These are phyloP conservation scores for Microtus oregoni DNA, from an alignment of 2,113 vertebrate genomes.

Conservation along the genomic window DNA sequence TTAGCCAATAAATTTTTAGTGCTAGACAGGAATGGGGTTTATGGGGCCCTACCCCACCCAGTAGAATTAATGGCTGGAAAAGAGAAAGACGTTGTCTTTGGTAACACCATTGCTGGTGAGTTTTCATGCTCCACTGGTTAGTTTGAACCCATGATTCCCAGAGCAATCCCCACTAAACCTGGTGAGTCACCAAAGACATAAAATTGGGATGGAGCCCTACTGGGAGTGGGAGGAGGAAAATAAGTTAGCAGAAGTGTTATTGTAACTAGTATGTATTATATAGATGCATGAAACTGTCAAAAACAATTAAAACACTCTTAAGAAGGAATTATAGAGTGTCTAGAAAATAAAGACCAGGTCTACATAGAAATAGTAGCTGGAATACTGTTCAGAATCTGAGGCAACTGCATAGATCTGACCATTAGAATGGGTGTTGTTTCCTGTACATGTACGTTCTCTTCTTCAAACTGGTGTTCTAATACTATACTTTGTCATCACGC, in stretches of 20 bases:
- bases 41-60: background rate
- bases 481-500: background rate
- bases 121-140: background rate
- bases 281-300: background rate
- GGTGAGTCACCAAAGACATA: background rate
- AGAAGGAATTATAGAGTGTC: background rate
- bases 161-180: background rate
- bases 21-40: too few species aligned
- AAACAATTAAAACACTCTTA: background rate
- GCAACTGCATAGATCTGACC: background rate
- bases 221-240: background rate
- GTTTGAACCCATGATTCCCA: background rate
- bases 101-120: background rate
- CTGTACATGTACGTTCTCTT: background rate
- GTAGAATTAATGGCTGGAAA: background rate
- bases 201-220: background rate
- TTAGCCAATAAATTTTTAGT: background rate
- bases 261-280: background rate
- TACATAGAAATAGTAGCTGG: background rate
- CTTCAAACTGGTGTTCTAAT: conserved; percentile 3
- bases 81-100: background rate
- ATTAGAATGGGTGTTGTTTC: background rate
- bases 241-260: background rate
- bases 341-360: background rate
- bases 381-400: background rate